phyloP scores from a whole-genome alignment of 30 jellyfish, hydroid and myxozoan species.

The Aurelia aurita region DNA sequence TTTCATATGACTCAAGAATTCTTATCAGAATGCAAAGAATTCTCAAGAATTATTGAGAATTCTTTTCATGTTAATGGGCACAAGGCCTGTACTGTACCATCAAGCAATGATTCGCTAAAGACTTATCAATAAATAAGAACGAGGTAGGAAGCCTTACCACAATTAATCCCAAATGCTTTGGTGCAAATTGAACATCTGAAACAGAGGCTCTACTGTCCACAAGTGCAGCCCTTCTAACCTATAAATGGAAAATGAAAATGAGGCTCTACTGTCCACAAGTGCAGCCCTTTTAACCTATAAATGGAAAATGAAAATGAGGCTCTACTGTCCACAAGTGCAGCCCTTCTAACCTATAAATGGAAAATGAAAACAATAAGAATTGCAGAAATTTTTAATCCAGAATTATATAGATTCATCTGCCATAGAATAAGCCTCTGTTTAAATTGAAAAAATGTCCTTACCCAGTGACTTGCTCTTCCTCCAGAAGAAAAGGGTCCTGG shows the following conservation, averaged over 20 bases:
- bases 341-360: slow-evolving; percentile 82
- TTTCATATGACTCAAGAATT: too few relatives aligned
- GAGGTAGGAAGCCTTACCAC: slow-evolving; percentile 31
- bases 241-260: slow-evolving; percentile 65
- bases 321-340: slow-evolving; percentile 96
- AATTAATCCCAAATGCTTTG: slow-evolving; percentile 85
- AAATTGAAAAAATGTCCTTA: not conserved
- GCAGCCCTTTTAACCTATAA: slow-evolving; percentile 91
- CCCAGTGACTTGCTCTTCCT: slow-evolving; percentile 77
- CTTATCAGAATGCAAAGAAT: too few relatives aligned
- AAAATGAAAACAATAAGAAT: slow-evolving; percentile 3
- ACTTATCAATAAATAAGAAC: too few relatives aligned
- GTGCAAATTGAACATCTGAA: slow-evolving; percentile 93
- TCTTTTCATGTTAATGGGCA: too few relatives aligned
- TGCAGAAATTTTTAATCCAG: not conserved
- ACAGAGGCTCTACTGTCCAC: slow-evolving; percentile 98
- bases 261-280: slow-evolving; percentile 94
- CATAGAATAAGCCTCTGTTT: too few relatives aligned
- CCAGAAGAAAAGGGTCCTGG: slow-evolving; percentile 61
- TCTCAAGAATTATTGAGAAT: too few relatives aligned
- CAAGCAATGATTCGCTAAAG: too few relatives aligned
- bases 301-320: slow-evolving; percentile 78
- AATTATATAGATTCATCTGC: too few relatives aligned
- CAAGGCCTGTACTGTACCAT: too few relatives aligned
- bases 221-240: slow-evolving; percentile 94